Base-by-base conservation (phyloP, 2,113 vertebrate genomes). In the Butorides virescens region DNA sequence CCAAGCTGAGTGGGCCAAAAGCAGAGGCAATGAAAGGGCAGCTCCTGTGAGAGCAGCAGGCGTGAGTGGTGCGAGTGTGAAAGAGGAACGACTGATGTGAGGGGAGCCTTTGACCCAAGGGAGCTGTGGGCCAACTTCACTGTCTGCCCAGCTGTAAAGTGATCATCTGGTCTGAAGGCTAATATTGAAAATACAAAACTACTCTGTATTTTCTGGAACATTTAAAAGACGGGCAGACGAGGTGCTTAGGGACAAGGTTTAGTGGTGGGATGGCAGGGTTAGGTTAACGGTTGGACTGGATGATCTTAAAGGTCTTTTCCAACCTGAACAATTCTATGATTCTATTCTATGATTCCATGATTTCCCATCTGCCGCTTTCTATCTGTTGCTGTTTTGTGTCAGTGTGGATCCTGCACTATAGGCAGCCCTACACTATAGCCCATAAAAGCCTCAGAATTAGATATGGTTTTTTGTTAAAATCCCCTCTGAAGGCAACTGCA, bases 341-440 rank as follows among this genome's bases (percentile, higher is more conserved):
- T 13, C 39, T 42, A 42, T 42, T 42, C 39, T 42, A 13, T 42
- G 39, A 42, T 42, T 42, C 39, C 9, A 13, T 42, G 39, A 42
- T 42, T 91, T 36, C 39, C 66, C 71, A 58, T 9, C n/a, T 50
- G 7, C 30, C 9, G 5, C 46, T 86, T 68, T 83, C 67, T 70
- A 2, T 59, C 44, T 70, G 17, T 9, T 59, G 32, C 10, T 56
- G 10, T 9, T 82, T 52, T 52, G 21, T 49, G 26, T 37, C 27
- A 19, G 21, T 44, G 14, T 75, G 59, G 47, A 39, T n/a, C 66
- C 46, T 80, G 23, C 2, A 5, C 15, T 4, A 15, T 12, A 34
- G 72, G n/a, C 34, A 91, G 37, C 52, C 34, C 11, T 46, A 5
- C 0, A 0, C 23, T 2, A 0, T n/a, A 49, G 15, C 55, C 29